Conservation (phyloP, 2,888 invertebrate species). For the Arrhopalites spinosus region DNA sequence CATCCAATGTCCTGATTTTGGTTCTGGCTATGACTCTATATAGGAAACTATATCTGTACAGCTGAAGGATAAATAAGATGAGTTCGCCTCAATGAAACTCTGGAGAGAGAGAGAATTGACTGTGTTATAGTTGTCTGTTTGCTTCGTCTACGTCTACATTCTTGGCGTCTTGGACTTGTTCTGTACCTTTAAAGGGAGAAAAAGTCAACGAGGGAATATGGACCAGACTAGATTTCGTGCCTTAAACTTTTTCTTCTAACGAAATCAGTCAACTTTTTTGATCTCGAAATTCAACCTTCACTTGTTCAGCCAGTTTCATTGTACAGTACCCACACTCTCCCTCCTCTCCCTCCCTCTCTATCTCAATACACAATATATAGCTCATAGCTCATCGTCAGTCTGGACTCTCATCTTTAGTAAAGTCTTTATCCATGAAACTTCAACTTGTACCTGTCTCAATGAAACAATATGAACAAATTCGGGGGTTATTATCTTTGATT, state of each 20-base stretch:
- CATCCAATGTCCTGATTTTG: neutral
- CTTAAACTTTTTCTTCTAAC: constrained; percentile 1
- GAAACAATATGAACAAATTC: constrained; percentile 39
- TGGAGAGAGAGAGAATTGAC: neutral
- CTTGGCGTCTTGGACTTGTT: no score
- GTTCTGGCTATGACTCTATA: neutral
- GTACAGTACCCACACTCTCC: neutral
- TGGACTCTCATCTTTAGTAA: neutral
- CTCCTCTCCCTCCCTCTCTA: neutral
- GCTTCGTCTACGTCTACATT: no score
- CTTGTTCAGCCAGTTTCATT: neutral
- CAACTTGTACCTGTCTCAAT: constrained; percentile 18
- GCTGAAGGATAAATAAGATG: constrained; percentile 24
- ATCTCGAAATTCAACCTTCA: constrained; percentile 23
- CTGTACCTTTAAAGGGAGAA: no score
- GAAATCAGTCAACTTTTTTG: constrained; percentile 15
- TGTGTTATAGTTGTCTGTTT: no score
- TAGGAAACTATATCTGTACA: neutral
- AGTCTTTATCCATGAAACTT: neutral
- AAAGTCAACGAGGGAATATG: neutral
- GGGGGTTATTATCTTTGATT: constrained; percentile 22
- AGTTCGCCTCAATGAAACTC: constrained; percentile 27
- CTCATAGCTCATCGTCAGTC: no score
- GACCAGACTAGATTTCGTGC: neutral
- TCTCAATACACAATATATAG: neutral